Base-by-base conservation (phyloP, 2,797 vertebrate species). In the Pseudochaenichthys georgianus region DNA sequence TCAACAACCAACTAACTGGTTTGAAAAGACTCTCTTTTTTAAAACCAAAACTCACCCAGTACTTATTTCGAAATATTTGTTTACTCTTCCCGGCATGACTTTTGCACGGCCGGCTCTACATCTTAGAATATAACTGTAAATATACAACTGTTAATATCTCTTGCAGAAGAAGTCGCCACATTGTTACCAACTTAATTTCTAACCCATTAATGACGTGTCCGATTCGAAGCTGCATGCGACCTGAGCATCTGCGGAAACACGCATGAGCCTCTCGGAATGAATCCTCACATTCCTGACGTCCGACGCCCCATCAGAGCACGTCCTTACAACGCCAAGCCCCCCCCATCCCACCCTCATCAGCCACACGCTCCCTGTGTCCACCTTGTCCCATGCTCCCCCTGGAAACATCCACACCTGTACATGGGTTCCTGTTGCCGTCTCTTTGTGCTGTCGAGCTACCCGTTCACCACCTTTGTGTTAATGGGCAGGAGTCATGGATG, bases 351-450 rank as follows among this genome's bases (percentile, higher is more conserved):
- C 54, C 72, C 82, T 78, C 81, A 88, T 87, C 88, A 87, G 51
- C 85, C 82, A 83, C 59, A 1, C 70, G 31, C 82, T 83, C 71
- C 77, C 78, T 63, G 66, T 57, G 87, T 88, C 85, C 80, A 83
- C 82, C 75, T 82, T 72, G 78, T 80, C 90, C 90, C 91, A 85
- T 85, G 79, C 87, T 78, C 89, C 81, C 51, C 82, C 83, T 71
- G 89, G 95, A 95, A 95, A 95, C 95, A 96, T 95, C 92, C 92
- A 68, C 82, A 80, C 81, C 84, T 91, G 93, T 92, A 91, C 91
- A 87, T 51, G 52, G 88, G 91, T 92, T 94, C 88, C 90, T 80
- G 83, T 88, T 89, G 58, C 63, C 75, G 45, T 80, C 53, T 47
- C 53, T 58, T 9, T 6, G 6, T 43, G 13, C 91, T 90, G 86